Base-by-base conservation (phyloP, 1,140 invertebrate genomes). In the Atta colombica region DNA sequence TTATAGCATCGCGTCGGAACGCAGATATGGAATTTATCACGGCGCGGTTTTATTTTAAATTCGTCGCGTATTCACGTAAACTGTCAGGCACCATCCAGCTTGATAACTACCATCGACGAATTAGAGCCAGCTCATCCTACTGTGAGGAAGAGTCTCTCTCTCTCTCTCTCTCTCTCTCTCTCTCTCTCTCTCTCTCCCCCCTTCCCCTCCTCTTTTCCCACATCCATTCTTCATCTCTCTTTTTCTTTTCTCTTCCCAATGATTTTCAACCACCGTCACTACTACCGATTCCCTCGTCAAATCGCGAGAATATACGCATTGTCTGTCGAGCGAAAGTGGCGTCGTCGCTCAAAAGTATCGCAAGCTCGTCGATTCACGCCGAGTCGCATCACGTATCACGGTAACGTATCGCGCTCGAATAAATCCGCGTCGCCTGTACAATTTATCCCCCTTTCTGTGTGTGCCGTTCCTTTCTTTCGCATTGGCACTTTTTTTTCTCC, bases 21-120 rank as follows among this genome's bases (percentile, higher is more conserved):
- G 28, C 63, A 68, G 74, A 82, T 81, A 82, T 72, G 71, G 74
- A 87, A 89, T 89, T 89, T 77, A 88, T 89, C 88, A 75, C 63
- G 78, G 85, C 55, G 86, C 74, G 88, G 61, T 90, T 90, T 90
- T 85, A 90, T 90, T 90, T 90, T 87, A 65, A 85, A 90, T 87
- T 88, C 88, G 89, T 89, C 78, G 66, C 89, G 75, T 87, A 87
- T 90, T 90, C 88, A 75, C 84, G 86, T 90, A 81, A 88, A 87
- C 86, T 90, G 89, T 87, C 89, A 90, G 75, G 53, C 87, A 77
- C 88, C 87, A 90, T 53, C 78, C 60, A 72, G 60, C 69, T 81
- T 75, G 88, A 89, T 86, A 86, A 78, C 74, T 81, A 72, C 65
- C 51, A 90, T 90, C 74, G 86, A 80, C 78, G 88, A 90, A 90